Conservation (phyloP, 2,797 vertebrate species). For the Siniperca scherzeri region DNA sequence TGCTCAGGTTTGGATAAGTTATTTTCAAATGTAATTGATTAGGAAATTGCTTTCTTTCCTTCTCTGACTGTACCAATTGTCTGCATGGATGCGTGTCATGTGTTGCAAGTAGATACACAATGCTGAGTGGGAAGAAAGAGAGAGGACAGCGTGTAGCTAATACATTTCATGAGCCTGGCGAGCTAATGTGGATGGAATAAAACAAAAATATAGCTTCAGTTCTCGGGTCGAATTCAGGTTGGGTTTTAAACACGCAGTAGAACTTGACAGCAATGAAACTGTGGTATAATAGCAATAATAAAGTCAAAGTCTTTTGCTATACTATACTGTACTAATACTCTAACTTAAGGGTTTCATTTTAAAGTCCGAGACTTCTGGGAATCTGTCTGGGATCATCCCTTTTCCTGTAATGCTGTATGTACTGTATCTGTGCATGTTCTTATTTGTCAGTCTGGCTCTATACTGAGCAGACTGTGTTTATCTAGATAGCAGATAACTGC, state of each 20-base stretch:
- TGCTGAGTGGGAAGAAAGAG: not conserved
- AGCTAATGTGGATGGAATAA: not conserved
- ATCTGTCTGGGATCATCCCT: not conserved
- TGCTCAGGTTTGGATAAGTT: not conserved
- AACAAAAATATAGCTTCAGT: not conserved
- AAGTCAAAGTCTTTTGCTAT: too few relatives aligned
- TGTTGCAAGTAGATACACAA: not conserved
- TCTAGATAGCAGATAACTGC: constrained; percentile 4
- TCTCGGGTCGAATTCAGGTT: not conserved
- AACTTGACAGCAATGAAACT: not conserved
- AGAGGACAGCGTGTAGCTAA: too few relatives aligned
- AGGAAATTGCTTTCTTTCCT: not conserved
- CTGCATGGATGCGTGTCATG: too few relatives aligned
- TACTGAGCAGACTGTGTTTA: constrained; percentile 9
- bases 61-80: too few relatives aligned
- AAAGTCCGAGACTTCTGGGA: not conserved
- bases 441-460: not conserved
- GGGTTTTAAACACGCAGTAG: not conserved
- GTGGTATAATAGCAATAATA: not conserved
- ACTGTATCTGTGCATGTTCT: not conserved
- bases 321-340: not conserved
- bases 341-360: not conserved
- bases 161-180: not conserved
- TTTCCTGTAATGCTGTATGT: not conserved
- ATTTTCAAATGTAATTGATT: not conserved